Conservation (phyloP, 2,888 invertebrate genomes). For the Drosophila basisetae region DNA sequence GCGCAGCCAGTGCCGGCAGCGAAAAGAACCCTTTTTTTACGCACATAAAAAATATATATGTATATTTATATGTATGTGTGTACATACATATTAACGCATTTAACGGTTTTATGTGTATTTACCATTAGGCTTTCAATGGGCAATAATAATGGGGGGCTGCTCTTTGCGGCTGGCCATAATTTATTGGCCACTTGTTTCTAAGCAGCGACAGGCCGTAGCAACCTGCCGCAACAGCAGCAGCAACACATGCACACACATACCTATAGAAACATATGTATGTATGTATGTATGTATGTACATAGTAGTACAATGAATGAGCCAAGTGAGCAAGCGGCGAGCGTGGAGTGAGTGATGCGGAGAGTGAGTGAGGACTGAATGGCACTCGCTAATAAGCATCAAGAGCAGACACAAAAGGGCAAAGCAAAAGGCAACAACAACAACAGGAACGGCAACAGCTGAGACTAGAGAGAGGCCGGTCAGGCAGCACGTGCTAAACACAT, state of each 20-base stretch:
- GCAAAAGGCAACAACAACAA: constrained; percentile 46
- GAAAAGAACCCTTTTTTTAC: constrained; percentile 48
- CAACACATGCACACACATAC: constrained; percentile 2
- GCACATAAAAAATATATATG: constrained; percentile 23
- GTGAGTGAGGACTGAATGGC: constrained; percentile 63
- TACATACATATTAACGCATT: constrained; percentile 39
- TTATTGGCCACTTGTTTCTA: constrained; percentile 81
- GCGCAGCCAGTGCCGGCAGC: constrained; percentile 23
- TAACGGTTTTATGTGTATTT: constrained; percentile 78
- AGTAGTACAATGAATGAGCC: constrained; percentile 48
- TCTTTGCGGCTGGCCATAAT: constrained; percentile 72
- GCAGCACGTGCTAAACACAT: constrained; percentile 79
- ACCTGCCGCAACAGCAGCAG: constrained; percentile 57
- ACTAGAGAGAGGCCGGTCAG: constrained; percentile 60
- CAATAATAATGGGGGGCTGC: constrained; percentile 74
- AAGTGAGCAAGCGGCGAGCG: constrained; percentile 14
- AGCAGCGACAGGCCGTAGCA: constrained; percentile 54
- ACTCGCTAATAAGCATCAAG: constrained; percentile 80
- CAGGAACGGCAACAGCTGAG: constrained; percentile 48
- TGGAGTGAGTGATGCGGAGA: constrained; percentile 28
- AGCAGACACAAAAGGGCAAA: constrained; percentile 78
- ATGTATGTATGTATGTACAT: constrained; percentile 5
- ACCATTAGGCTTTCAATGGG: constrained; percentile 75
- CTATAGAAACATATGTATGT: constrained; percentile 2
- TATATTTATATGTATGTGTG: constrained; percentile 5